Conservation (phyloP, 2,888 invertebrate species). For the Sturmia bella region DNA sequence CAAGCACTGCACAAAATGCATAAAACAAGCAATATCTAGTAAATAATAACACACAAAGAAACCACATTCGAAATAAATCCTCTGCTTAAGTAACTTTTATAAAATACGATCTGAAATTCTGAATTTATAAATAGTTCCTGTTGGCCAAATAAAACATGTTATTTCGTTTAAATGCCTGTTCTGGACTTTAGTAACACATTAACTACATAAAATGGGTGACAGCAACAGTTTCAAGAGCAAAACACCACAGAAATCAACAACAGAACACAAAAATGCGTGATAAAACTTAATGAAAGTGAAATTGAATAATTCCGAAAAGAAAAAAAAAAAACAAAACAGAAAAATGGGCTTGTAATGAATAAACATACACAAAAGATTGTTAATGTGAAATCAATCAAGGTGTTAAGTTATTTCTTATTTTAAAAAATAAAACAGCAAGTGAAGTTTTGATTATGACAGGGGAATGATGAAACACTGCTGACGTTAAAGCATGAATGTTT, state of each 20-base stretch:
- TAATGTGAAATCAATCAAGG: background rate
- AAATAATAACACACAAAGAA: background rate
- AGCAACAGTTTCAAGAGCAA: background rate
- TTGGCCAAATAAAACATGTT: conserved; percentile 46
- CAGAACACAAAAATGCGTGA: conserved; percentile 39
- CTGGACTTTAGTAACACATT: conserved; percentile 1
- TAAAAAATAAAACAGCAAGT: background rate
- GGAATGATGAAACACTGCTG: background rate
- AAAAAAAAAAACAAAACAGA: background rate
- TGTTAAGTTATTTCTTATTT: conserved; percentile 4
- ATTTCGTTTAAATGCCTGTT: background rate
- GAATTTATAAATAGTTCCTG: conserved; percentile 59
- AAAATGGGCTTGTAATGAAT: conserved; percentile 52
- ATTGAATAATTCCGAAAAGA: conserved; percentile 27
- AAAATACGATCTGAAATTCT: conserved; percentile 33
- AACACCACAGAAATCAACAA: background rate
- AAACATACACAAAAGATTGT: background rate
- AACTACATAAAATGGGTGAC: background rate
- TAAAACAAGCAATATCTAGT: background rate
- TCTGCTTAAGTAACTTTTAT: conserved; percentile 21
- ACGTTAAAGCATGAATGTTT: conserved; percentile 12
- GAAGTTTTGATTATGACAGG: conserved; percentile 26
- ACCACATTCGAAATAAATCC: conserved; percentile 30
- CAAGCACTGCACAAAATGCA: background rate
- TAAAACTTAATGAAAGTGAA: conserved; percentile 60